phyloP scores from a whole-genome alignment of 2,888 invertebrate genomes.

The Tipula helvola region DNA sequence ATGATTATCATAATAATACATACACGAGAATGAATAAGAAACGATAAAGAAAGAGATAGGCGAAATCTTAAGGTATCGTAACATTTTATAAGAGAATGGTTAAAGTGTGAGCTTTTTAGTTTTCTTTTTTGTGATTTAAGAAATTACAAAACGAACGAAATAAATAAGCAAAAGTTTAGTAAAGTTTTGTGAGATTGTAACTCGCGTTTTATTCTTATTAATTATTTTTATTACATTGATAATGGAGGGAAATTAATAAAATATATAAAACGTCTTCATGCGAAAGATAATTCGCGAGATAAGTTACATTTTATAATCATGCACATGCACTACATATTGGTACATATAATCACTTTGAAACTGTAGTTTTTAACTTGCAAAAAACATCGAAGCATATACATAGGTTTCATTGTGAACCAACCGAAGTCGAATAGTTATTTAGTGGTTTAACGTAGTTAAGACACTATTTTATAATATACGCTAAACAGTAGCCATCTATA shows the following conservation, averaged over 20 bases:
- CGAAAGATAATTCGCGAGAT: not conserved
- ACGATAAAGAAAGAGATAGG: not conserved
- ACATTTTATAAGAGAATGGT: not conserved
- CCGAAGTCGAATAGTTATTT: too few relatives aligned
- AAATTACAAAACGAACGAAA: not conserved
- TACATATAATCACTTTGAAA: not conserved
- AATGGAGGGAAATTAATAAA: not conserved
- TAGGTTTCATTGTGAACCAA: too few relatives aligned
- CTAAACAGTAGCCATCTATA: too few relatives aligned
- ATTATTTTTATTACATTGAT: not conserved
- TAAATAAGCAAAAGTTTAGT: not conserved
- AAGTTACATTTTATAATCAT: not conserved
- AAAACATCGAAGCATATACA: too few relatives aligned
- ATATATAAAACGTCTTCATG: not conserved
- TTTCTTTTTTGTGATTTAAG: not conserved
- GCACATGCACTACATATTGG: not conserved
- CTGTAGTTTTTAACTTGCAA: not conserved
- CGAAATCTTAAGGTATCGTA: not conserved
- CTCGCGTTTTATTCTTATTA: not conserved
- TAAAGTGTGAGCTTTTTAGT: not conserved
- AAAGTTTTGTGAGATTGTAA: not conserved
- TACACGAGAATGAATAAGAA: not conserved
- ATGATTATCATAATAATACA: constrained; percentile 10
- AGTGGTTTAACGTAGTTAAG: too few relatives aligned
- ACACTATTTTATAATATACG: too few relatives aligned